phyloP scores from a whole-genome alignment of 2,888 invertebrate genomes.

The Oligia fasciuncula region DNA sequence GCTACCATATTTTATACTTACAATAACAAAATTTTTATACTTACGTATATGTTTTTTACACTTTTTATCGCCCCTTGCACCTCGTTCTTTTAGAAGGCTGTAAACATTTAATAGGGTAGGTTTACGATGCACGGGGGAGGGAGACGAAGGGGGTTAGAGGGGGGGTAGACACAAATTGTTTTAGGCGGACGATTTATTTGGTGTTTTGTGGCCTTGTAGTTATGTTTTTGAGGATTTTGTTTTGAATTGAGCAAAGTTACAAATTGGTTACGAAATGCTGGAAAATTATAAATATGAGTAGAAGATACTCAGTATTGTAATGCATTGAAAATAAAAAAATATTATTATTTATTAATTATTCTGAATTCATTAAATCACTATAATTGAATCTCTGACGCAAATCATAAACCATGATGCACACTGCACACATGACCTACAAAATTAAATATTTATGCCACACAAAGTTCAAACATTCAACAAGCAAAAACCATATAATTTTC shows the following conservation, averaged over 20 bases:
- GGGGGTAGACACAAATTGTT: constrained; percentile 68
- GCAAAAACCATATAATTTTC: constrained; percentile 56
- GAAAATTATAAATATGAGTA: background rate
- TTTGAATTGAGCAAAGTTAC: background rate
- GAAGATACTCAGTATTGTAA: background rate
- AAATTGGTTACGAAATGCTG: background rate
- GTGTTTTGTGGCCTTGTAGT: constrained; percentile 54
- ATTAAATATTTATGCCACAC: constrained; percentile 35
- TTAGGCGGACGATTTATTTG: constrained; percentile 65
- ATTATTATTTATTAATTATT: background rate
- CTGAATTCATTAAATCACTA: background rate
- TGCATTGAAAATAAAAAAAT: background rate
- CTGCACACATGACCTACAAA: constrained; percentile 43
- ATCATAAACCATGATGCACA: constrained; percentile 25
- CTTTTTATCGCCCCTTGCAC: constrained; percentile 68
- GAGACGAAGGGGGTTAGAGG: constrained; percentile 49
- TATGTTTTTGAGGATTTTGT: constrained; percentile 32
- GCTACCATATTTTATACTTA: constrained; percentile 57
- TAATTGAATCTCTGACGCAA: constrained; percentile 15
- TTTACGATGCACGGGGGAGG: constrained; percentile 69
- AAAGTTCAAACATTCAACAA: constrained; percentile 48
- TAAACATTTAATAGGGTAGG: constrained; percentile 88
- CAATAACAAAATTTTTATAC: constrained; percentile 61
- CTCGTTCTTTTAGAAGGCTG: constrained; percentile 77
- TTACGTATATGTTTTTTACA: constrained; percentile 65